Conservation (phyloP, 1,140 invertebrate genomes). For the Antheraea pernyi region DNA sequence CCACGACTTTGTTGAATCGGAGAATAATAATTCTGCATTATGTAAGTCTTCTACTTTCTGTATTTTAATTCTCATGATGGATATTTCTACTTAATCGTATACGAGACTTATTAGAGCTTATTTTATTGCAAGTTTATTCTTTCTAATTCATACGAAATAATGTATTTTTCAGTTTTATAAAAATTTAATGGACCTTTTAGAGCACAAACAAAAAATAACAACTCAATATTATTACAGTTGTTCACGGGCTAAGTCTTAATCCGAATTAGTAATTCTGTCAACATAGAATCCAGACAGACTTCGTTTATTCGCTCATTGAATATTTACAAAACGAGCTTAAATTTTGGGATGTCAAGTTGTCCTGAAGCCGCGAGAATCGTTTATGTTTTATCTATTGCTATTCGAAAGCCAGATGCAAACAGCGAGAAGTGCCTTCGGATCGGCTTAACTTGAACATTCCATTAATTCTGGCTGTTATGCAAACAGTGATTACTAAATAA, state of each 20-base stretch:
- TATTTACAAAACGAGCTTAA: neutral
- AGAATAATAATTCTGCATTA: too few relatives aligned
- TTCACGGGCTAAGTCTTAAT: neutral
- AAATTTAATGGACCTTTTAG: slow-evolving; percentile 12
- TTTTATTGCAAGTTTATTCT: too few relatives aligned
- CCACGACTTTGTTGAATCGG: too few relatives aligned
- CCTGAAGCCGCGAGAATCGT: slow-evolving; percentile 29
- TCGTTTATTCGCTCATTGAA: slow-evolving; percentile 24
- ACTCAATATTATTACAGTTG: neutral
- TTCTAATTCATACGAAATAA: too few relatives aligned
- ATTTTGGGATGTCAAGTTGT: slow-evolving; percentile 6
- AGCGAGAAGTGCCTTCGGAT: slow-evolving; percentile 26
- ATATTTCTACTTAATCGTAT: too few relatives aligned
- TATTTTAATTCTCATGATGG: too few relatives aligned
- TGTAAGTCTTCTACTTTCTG: too few relatives aligned
- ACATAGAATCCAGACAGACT: slow-evolving; percentile 19
- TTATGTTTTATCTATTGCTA: slow-evolving; percentile 32
- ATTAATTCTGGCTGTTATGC: slow-evolving; percentile 52
- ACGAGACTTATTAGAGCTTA: too few relatives aligned
- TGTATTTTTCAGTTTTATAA: too few relatives aligned
- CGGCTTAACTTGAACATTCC: slow-evolving; percentile 56
- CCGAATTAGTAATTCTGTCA: slow-evolving; percentile 2
- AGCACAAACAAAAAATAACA: neutral
- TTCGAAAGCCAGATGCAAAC: slow-evolving; percentile 14
- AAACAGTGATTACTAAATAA: slow-evolving; percentile 59